Percentiles rank a stretch among this genome's conserved stretches.
These are phyloP conservation scores for Menidia beryllina DNA, from an alignment of 2,113 vertebrate species.

Conservation along the genomic window DNA sequence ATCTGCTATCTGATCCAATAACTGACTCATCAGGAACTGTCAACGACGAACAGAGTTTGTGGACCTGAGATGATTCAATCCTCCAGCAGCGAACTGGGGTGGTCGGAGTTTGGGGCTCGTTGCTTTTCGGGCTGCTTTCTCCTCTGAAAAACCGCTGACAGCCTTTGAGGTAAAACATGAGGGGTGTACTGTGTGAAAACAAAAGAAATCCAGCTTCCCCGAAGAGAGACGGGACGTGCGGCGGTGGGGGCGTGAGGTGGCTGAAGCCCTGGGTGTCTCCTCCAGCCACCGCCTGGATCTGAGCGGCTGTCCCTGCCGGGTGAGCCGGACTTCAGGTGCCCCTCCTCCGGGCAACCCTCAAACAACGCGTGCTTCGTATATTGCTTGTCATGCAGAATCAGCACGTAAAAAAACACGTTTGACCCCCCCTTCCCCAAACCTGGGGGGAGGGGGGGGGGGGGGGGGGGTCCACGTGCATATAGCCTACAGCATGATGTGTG, in stretches of 20 bases:
- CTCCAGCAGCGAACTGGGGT: not conserved
- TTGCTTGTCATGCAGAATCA: constrained; percentile 38
- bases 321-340: constrained; percentile 37
- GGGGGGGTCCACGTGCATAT: not conserved
- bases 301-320: too few species aligned
- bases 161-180: not conserved
- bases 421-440: too few species aligned
- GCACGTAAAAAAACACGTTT: constrained; percentile 24
- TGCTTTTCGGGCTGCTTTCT: not conserved
- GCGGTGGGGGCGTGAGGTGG: constrained; percentile 26
- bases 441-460: too few species aligned
- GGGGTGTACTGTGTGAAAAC: not conserved
- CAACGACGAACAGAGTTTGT: not conserved
- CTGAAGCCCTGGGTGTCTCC: constrained; percentile 14
- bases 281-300: too few species aligned
- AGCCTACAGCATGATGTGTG: not conserved
- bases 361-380: constrained; percentile 21
- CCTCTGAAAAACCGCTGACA: not conserved
- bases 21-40: not conserved
- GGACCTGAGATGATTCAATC: too few species aligned
- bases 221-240: not conserved
- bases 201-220: not conserved
- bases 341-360: too few species aligned
- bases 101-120: not conserved
- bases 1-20: too few species aligned